These are phyloP conservation scores for Drosophila colorata DNA, from an alignment of 2,888 invertebrate genomes.

Conservation along the genomic window DNA sequence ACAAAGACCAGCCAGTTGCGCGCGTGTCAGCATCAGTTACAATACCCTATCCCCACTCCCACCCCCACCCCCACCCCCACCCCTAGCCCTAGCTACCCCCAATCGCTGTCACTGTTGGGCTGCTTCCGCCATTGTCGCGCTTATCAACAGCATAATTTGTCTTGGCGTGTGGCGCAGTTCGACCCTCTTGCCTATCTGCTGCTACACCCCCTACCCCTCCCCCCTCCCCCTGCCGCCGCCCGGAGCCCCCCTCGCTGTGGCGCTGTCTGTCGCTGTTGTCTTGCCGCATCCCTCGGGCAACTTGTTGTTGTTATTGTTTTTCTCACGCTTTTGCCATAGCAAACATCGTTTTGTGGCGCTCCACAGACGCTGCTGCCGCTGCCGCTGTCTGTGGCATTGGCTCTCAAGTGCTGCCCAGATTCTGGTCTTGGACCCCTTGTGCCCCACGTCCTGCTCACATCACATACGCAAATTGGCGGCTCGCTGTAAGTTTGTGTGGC, in stretches of 20 bases:
- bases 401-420: slow-evolving; percentile 19
- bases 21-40: slow-evolving; percentile 67
- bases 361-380: slow-evolving; percentile 17
- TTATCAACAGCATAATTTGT: slow-evolving; percentile 80
- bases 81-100: not conserved
- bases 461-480: slow-evolving; percentile 64
- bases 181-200: not conserved
- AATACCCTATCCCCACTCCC: slow-evolving; percentile 19
- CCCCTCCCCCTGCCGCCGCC: not conserved
- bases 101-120: slow-evolving; percentile 34
- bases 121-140: slow-evolving; percentile 70
- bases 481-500: slow-evolving; percentile 33
- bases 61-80: not conserved
- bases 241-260: too few species aligned
- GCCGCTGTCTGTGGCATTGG: slow-evolving; percentile 38
- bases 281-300: slow-evolving; percentile 30
- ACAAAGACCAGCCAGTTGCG: slow-evolving; percentile 36
- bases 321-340: slow-evolving; percentile 49
- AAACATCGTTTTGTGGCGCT: slow-evolving; percentile 40
- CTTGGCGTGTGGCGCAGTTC: slow-evolving; percentile 66
- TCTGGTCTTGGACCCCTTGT: not conserved
- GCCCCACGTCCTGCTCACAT: slow-evolving; percentile 13
- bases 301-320: slow-evolving; percentile 44
- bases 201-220: not conserved
- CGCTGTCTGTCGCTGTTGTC: slow-evolving; percentile 2